Evolutionary conservation across 2,888 invertebrate genomes (phyloP).

Genomic region (Xestia ashworthii): DNA sequence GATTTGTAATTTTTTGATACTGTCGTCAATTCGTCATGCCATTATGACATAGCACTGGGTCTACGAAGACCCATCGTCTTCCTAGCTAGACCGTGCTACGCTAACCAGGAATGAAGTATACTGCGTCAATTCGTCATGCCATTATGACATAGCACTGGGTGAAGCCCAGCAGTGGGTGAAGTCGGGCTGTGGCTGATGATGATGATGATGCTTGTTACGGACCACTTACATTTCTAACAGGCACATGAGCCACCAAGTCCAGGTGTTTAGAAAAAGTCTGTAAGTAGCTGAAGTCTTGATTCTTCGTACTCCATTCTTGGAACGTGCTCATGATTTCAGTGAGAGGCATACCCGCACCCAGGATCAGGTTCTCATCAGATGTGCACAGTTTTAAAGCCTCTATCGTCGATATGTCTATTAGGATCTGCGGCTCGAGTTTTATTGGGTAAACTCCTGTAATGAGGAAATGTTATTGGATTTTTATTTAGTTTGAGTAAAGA

Average conservation of each 20-base stretch:
- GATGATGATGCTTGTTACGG: neutral
- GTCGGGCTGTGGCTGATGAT: too few species aligned
- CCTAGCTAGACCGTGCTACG: neutral
- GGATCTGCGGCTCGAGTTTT: slow-evolving; percentile 82
- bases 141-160: too few species aligned
- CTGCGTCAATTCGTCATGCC: too few species aligned
- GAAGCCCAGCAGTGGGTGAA: too few species aligned
- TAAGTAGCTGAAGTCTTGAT: slow-evolving; percentile 91
- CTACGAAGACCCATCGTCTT: neutral
- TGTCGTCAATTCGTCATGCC: too few species aligned
- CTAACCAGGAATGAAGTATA: neutral
- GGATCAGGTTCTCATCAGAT: slow-evolving; percentile 82
- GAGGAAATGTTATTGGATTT: neutral
- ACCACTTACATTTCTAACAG: slow-evolving; percentile 93
- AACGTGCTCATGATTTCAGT: slow-evolving; percentile 89
- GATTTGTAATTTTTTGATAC: too few species aligned
- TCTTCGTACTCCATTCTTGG: slow-evolving; percentile 76
- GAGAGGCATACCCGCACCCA: slow-evolving; percentile 91
- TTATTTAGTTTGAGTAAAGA: neutral
- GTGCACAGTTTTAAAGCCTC: slow-evolving; percentile 84
- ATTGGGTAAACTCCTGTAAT: slow-evolving; percentile 86
- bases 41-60: too few species aligned
- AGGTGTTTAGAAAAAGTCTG: slow-evolving; percentile 91
- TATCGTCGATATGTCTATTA: slow-evolving; percentile 92
- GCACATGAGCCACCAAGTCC: slow-evolving; percentile 93